Base-by-base conservation (phyloP, 2,888 invertebrate genomes). In the Lasioglossum villosulum region DNA sequence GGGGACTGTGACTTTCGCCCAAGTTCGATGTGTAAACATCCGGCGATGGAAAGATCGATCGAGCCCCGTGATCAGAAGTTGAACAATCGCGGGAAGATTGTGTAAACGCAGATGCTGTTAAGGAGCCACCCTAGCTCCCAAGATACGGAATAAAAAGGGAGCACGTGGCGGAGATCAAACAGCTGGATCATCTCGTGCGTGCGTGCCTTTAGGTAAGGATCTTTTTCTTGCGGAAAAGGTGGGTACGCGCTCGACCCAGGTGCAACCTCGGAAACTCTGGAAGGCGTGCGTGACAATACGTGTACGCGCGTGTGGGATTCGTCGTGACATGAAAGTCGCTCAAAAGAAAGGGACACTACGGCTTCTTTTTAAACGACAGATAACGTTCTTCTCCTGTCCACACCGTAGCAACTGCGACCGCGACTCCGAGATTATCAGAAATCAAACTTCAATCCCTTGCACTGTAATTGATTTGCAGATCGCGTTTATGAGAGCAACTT, bases 121-220 rank as follows among this genome's bases (percentile, higher is more conserved):
- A 81, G 86, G 68, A 84, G 82, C 83, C 86, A 82, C 80, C 84
- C 86, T 73, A 66, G 73, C 78, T 75, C 34, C 68, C 75, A 48
- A 82, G 84, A 80, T 82, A 84, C 85, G 75, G 83, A 39, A 82
- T 90, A 90, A 91, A 91, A 91, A 92, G 92, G 90, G 90, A 89
- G 90, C 94, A 93, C 93, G 94, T 94, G 93, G 93, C 92, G 91
- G 91, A 92, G 93, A 95, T 94, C 94, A 94, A 95, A 95, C 95
- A 95, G 94, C 95, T 95, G 95, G 95, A 95, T 94, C 95, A 94
- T 94, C 93, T 93, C 92, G 93, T 92, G 93, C 93, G 91, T 92
- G 92, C 88, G 89, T 86, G 90, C 92, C 92, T 91, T 91, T 92
- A 83, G 92, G 91, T 90, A 92, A 93, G 91, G 91, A 93, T 93